Evolutionary conservation across 1,140 invertebrate genomes (phyloP).

Genomic region (Musca domestica): DNA sequence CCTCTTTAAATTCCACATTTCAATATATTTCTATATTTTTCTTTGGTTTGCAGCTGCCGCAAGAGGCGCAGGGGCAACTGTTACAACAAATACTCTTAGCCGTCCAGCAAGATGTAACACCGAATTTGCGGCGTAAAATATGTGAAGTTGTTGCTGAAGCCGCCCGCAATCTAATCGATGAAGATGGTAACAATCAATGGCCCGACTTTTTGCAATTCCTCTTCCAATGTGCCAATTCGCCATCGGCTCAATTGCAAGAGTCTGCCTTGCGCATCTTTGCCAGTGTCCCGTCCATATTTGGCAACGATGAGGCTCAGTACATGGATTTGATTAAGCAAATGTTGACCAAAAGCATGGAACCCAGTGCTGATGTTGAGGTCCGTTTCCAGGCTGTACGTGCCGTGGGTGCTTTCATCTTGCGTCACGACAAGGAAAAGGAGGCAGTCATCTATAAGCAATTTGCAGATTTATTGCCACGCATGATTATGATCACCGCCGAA

Average conservation of each 20-base stretch:
- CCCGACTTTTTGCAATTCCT: slow-evolving; percentile 95
- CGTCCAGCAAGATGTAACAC: slow-evolving; percentile 77
- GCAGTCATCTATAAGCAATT: slow-evolving; percentile 84
- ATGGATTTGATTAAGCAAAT: slow-evolving; percentile 93
- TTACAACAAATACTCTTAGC: slow-evolving; percentile 82
- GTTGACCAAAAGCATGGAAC: slow-evolving; percentile 77
- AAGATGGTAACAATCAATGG: slow-evolving; percentile 96
- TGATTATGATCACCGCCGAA: slow-evolving; percentile 63
- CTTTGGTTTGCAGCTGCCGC: slow-evolving; percentile 63
- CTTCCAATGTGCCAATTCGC: slow-evolving; percentile 88
- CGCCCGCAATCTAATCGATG: slow-evolving; percentile 92
- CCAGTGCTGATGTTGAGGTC: slow-evolving; percentile 68
- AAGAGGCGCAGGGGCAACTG: slow-evolving; percentile 78
- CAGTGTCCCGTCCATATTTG: slow-evolving; percentile 94
- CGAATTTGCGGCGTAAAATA: slow-evolving; percentile 78
- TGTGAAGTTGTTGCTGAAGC: slow-evolving; percentile 94
- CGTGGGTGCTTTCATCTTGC: slow-evolving; percentile 84
- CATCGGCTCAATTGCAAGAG: slow-evolving; percentile 82
- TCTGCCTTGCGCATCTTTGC: slow-evolving; percentile 92
- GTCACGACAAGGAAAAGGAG: slow-evolving; percentile 87
- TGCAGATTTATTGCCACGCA: slow-evolving; percentile 75
- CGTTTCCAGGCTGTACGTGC: slow-evolving; percentile 79
- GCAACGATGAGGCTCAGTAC: slow-evolving; percentile 90
- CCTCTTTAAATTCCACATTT: too few species aligned
- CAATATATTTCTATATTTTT: not conserved